phyloP scores from a whole-genome alignment of 2,113 vertebrate genomes.

The Haemorhous mexicanus region DNA sequence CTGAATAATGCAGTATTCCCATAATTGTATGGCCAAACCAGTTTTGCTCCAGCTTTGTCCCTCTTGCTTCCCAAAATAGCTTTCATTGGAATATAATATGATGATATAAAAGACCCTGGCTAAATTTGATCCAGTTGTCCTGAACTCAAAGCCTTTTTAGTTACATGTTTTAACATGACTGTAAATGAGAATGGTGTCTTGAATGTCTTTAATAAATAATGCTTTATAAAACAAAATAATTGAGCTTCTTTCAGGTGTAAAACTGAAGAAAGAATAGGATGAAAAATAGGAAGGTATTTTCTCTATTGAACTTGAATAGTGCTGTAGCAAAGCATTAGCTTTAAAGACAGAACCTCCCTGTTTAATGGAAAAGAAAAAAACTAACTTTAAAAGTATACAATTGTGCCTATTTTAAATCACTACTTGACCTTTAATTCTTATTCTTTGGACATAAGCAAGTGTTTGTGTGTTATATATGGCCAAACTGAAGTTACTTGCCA shows the following conservation, averaged over 20 bases:
- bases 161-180: not conserved
- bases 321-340: not conserved
- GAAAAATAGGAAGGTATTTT: not conserved
- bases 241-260: not conserved
- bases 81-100: not conserved
- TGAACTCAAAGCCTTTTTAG: not conserved
- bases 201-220: not conserved
- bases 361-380: not conserved
- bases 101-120: not conserved
- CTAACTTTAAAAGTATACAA: not conserved
- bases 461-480: not conserved
- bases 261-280: not conserved
- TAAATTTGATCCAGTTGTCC: conserved; percentile 31
- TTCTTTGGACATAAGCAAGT: not conserved
- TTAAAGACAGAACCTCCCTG: not conserved
- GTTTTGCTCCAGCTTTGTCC: conserved; percentile 23
- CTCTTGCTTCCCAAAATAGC: conserved; percentile 9
- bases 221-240: not conserved
- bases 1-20: conserved; percentile 25
- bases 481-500: not conserved
- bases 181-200: not conserved
- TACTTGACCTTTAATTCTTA: not conserved
- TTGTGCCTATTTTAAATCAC: not conserved
- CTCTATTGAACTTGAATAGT: not conserved
- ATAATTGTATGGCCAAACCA: not conserved